These are phyloP conservation scores for Moxostoma hubbsi DNA, from an alignment of 2,797 vertebrate genomes.

Conservation along the genomic window DNA sequence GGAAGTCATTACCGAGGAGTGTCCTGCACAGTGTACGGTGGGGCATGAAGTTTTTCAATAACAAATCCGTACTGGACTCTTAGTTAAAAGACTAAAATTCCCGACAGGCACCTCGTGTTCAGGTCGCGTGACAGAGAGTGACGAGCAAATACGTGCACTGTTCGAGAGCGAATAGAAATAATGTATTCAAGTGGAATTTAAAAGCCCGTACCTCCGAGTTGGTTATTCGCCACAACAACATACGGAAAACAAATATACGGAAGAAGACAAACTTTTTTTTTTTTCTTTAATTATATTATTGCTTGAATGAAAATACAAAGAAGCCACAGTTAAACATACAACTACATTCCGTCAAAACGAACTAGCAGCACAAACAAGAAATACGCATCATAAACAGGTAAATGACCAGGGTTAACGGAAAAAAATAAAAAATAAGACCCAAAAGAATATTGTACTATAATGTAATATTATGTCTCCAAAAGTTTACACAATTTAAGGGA, in stretches of 20 bases:
- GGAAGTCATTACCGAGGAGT: constrained; percentile 63
- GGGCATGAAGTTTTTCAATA: constrained; percentile 62
- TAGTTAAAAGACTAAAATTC: constrained; percentile 42
- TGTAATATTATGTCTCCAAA: neutral
- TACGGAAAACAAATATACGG: too few relatives aligned
- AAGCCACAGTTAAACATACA: too few relatives aligned
- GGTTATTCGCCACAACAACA: too few relatives aligned
- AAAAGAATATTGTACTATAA: neutral
- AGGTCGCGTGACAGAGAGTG: constrained; percentile 69
- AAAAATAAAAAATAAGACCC: too few relatives aligned
- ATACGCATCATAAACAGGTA: too few relatives aligned
- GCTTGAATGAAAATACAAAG: too few relatives aligned
- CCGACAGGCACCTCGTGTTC: constrained; percentile 59
- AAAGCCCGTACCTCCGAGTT: too few relatives aligned
- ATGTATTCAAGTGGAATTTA: neutral
- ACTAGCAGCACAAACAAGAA: too few relatives aligned
- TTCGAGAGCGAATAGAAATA: constrained; percentile 26
- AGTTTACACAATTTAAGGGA: neutral
- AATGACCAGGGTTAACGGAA: too few relatives aligned
- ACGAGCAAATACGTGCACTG: constrained; percentile 54
- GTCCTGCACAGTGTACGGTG: constrained; percentile 54
- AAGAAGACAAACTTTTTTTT: too few relatives aligned
- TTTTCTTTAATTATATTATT: too few relatives aligned
- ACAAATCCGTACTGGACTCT: neutral
- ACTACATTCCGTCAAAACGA: too few relatives aligned